phyloP scores from a whole-genome alignment of 1,140 invertebrate genomes.

The Trichonephila clavata region DNA sequence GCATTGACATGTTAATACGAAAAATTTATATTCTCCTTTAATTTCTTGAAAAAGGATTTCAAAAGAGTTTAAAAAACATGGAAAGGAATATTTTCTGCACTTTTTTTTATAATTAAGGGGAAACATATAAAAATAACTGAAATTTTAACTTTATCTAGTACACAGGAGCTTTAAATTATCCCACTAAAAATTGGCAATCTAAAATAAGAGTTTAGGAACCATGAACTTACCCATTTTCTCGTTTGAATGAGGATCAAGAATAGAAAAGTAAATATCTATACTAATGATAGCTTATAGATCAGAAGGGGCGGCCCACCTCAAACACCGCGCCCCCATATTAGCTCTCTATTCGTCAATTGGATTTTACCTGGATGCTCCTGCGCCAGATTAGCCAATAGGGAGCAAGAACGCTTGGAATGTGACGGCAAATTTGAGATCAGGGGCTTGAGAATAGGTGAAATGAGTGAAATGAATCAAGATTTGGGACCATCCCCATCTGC shows the following conservation, averaged over 20 bases:
- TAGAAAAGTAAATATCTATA: background rate
- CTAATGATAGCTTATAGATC: background rate
- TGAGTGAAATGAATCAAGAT: background rate
- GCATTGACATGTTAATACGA: no score
- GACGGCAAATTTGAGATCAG: background rate
- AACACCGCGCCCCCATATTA: background rate
- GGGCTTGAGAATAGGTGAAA: background rate
- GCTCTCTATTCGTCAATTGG: background rate
- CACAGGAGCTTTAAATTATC: no score
- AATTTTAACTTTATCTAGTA: no score
- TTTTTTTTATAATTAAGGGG: no score
- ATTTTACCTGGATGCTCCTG: background rate
- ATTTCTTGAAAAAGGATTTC: no score
- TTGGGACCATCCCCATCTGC: background rate
- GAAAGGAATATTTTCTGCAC: no score
- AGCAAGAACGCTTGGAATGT: background rate
- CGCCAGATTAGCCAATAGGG: background rate
- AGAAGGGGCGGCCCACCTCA: background rate
- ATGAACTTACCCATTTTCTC: conserved; percentile 7
- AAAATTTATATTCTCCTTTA: no score
- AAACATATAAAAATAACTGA: no score
- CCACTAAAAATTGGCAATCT: background rate
- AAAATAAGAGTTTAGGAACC: background rate
- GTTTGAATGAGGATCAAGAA: background rate
- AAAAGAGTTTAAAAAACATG: no score